Base-by-base conservation (phyloP, 2,888 invertebrate species). In the Leptopilina drosophilae region DNA sequence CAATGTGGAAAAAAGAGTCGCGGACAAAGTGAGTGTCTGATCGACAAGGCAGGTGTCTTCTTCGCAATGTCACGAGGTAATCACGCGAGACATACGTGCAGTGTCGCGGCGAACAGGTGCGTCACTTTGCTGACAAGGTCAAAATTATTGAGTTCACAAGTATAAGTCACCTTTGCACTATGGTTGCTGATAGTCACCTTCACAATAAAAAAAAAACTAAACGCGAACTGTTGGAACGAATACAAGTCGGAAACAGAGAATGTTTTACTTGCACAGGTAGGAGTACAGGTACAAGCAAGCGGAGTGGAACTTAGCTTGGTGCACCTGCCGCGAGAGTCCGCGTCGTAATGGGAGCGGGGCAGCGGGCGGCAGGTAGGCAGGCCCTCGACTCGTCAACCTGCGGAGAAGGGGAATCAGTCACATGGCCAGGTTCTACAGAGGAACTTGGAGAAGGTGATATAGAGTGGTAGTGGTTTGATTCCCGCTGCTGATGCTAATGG, bases 311-410 rank as follows among this genome's bases (percentile, higher is more conserved):
- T 89, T 87, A 86, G 88, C 89, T 90, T 90, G 88, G 89, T 91
- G 91, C 91, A 91, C 91, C 91, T 91, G 91, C 91, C 91, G 91
- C 90, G 91, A 90, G 90, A 91, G 91, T 91, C 89, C 91, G 91
- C 91, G 91, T 88, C 88, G 91, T 90, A 92, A 92, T 92, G 91
- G 91, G 90, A 90, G 90, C 91, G 90, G 89, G 91, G 90, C 88
- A 89, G 87, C 90, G 91, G 90, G 89, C 89, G 90, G 91, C 91
- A 91, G 91, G 91, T 91, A 91, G 91, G 90, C 90, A 90, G 90
- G 90, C 90, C 90, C 88, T 87, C 87, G 88, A 86, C 88, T 88
- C 89, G 89, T 89, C 90, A 90, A 89, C 89, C 88, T 87, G 87
- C 81, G 84, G 88, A 87, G 89, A 87, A 88, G 91, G 91, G 91